Evolutionary conservation across 2,888 invertebrate species (phyloP), one percentile per base, ranked within the genome.

Genomic region (Ptychoptera contaminata): DNA sequence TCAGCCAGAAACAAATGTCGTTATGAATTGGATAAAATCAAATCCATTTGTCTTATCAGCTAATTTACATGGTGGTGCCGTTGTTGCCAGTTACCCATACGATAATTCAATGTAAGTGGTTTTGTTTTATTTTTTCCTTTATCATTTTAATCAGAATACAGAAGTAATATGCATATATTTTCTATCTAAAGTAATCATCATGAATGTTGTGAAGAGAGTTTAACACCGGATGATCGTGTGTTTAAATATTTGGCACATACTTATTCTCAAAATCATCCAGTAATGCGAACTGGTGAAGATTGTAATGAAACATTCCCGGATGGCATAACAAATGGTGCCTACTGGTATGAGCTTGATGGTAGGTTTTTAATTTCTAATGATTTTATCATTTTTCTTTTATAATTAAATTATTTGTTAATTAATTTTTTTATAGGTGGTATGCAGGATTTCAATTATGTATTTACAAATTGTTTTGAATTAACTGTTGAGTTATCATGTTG

Each of bases 41-140:
- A 78, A 83, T 55, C 90, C 88, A 44, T 96, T 94, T 61, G 92
- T 93, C 31, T 69, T 94, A 41, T 94, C 93, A 0, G 93, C 86
- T 2, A 96, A 94, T 65, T 72, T 94, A 41, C 94, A 94, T 61
- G 94, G 92, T n/a, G 94, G 94, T 2, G 91, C 96, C 32, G 73
- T 98, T 1, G 97, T 98, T 2, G 96, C 94, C 43, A 97, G 96
- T 63, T 98, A 96, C 67, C 98, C 98, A 0, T 99, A 76, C 58
- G 96, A 93, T 65, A 82, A 90, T 62, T 80, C 82, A 12, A 72
- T 72, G 85, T 84, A 68, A 66, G 64, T 61, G 37, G 9, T 47
- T 44, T 44, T 46, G n/a, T 37, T 32, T 35, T 23, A 16, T 14
- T 49, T n/a, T 31, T 8, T 6, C 15, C 30, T 16, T 15, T 40